These are phyloP conservation scores for Saxidomus purpurata DNA, from an alignment of 1,140 invertebrate genomes.

Conservation along the genomic window DNA sequence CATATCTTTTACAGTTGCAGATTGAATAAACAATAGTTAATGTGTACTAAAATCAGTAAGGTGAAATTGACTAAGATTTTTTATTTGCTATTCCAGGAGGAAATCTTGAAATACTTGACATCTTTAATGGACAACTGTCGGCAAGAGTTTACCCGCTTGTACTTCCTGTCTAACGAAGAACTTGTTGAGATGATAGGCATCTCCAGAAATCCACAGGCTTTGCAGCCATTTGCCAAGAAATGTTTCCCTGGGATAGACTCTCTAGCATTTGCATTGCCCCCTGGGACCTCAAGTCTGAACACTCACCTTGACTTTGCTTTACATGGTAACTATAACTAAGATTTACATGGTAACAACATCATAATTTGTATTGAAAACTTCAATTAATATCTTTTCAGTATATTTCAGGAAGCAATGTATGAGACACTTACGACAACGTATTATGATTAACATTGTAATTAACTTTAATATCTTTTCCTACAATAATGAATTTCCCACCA, in stretches of 20 bases:
- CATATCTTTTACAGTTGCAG: too few relatives aligned
- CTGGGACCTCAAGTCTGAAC: constrained; percentile 76
- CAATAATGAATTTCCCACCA: too few relatives aligned
- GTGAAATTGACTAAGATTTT: too few relatives aligned
- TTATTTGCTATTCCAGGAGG: constrained; percentile 84
- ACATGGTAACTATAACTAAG: constrained; percentile 78
- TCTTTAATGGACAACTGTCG: constrained; percentile 77
- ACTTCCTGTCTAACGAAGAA: constrained; percentile 85
- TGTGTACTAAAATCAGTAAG: too few relatives aligned
- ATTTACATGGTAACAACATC: too few relatives aligned
- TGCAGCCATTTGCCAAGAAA: constrained; percentile 82
- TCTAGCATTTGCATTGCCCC: constrained; percentile 81
- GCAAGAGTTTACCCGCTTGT: constrained; percentile 83
- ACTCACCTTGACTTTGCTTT: constrained; percentile 82
- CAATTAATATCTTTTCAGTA: too few relatives aligned
- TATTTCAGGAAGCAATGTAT: too few relatives aligned
- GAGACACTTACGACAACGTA: too few relatives aligned
- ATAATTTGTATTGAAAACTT: too few relatives aligned
- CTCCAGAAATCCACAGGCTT: constrained; percentile 83
- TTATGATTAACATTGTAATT: too few relatives aligned
- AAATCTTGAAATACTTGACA: constrained; percentile 82
- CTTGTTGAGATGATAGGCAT: constrained; percentile 83
- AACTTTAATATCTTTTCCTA: too few relatives aligned
- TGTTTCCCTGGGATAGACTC: constrained; percentile 84
- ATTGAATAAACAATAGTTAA: too few relatives aligned